Evolutionary conservation across 2,113 vertebrate species (phyloP).

Genomic region (Marcusenius ussheri): DNA sequence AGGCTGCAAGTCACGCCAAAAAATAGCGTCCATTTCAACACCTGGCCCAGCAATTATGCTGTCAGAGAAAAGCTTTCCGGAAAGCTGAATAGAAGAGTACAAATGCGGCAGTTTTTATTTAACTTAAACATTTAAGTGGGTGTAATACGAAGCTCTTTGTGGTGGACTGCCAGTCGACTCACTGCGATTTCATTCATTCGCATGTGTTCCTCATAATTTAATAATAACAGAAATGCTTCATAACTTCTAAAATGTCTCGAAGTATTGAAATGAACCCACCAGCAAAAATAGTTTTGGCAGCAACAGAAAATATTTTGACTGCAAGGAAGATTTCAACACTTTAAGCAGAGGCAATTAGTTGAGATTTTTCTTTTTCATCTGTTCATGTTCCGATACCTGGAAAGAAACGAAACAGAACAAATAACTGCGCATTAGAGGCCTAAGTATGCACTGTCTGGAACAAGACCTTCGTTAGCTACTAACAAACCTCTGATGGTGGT

Average conservation of each 20-base stretch:
- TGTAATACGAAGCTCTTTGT: neutral
- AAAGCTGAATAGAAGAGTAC: neutral
- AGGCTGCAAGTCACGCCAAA: neutral
- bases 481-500: neutral
- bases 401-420: conserved; percentile 26
- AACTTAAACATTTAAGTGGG: neutral
- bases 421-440: conserved; percentile 7
- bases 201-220: neutral
- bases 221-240: neutral
- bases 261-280: neutral
- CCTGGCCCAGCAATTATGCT: neutral
- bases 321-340: neutral
- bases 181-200: neutral
- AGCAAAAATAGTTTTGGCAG: neutral
- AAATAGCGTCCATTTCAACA: neutral
- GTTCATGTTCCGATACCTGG: conserved; percentile 8
- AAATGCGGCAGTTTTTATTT: neutral
- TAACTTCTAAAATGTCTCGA: neutral
- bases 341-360: conserved; percentile 6
- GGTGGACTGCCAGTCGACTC: neutral
- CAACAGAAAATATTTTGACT: neutral
- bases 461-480: neutral
- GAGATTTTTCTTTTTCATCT: conserved; percentile 18
- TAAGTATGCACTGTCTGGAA: neutral
- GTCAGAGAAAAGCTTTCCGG: neutral